Percentiles rank a stretch among this genome's conserved stretches.
Evolutionary conservation across 2,113 vertebrate genomes (phyloP).

Genomic region (Tiliqua scincoides): DNA sequence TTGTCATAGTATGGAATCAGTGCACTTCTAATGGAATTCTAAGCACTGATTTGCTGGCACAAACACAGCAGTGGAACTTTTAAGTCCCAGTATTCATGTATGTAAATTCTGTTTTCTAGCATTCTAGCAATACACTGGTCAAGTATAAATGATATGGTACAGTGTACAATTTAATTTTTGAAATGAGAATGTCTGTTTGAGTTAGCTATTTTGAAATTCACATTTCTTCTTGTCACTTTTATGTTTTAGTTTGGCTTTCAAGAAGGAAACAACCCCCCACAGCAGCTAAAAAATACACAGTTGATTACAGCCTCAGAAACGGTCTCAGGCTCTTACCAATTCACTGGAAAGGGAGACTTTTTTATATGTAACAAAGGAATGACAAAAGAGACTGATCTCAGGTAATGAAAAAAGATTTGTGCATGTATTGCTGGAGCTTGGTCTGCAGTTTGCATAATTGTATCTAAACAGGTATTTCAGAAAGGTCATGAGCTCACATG

Average conservation of each 20-base stretch:
- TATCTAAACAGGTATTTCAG: neutral
- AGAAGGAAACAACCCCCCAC: slow-evolving; percentile 51
- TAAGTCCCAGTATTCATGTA: neutral
- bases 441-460: slow-evolving; percentile 6
- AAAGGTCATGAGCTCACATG: neutral
- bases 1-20: neutral
- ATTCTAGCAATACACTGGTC: neutral
- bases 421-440: neutral
- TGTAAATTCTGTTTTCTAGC: neutral
- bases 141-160: neutral
- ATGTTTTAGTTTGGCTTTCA: slow-evolving; percentile 63
- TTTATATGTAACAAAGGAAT: slow-evolving; percentile 63
- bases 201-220: slow-evolving; percentile 10
- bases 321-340: slow-evolving; percentile 52
- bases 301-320: slow-evolving; percentile 48
- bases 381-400: slow-evolving; percentile 61
- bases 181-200: neutral
- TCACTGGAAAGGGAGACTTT: slow-evolving; percentile 59
- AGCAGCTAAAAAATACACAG: slow-evolving; percentile 51
- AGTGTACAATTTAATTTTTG: neutral
- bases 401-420: slow-evolving; percentile 62
- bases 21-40: neutral
- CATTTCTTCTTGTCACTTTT: slow-evolving; percentile 9
- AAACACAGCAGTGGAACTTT: neutral
- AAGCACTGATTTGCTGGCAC: neutral